Conservation (phyloP, 2,888 invertebrate genomes). For the Sthenelais limicola region DNA sequence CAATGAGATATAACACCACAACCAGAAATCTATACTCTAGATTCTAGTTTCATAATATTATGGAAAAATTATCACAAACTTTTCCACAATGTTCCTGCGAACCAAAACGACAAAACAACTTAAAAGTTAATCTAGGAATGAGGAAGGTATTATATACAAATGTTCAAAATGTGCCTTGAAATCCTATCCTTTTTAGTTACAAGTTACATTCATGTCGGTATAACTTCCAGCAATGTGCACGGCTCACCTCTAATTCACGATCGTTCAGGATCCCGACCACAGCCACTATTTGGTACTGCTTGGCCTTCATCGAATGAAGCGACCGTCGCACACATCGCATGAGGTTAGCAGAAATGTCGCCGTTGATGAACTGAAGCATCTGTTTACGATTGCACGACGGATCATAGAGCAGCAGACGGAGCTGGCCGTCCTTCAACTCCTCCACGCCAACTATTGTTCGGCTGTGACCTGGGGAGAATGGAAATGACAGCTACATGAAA, state of each 20-base stretch:
- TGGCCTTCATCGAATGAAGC: constrained; percentile 83
- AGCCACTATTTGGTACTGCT: constrained; percentile 89
- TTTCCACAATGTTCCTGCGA: too few relatives aligned
- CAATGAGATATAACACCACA: too few relatives aligned
- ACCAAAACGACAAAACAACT: too few relatives aligned
- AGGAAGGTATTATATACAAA: too few relatives aligned
- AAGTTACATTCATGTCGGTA: too few relatives aligned
- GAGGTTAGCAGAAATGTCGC: constrained; percentile 77
- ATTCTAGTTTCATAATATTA: too few relatives aligned
- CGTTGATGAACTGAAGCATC: constrained; percentile 79
- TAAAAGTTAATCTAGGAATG: too few relatives aligned
- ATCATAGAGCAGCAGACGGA: constrained; percentile 84
- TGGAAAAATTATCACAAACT: too few relatives aligned
- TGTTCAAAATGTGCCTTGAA: too few relatives aligned
- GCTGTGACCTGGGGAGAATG: constrained; percentile 92
- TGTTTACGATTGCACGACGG: constrained; percentile 85
- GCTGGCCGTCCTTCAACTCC: constrained; percentile 78
- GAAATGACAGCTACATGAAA: too few relatives aligned
- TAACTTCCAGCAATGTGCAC: not conserved
- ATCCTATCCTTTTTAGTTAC: too few relatives aligned
- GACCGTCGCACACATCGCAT: constrained; percentile 79
- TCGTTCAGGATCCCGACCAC: constrained; percentile 83
- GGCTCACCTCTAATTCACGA: constrained; percentile 74
- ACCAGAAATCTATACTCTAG: too few relatives aligned
- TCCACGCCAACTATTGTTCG: constrained; percentile 92